Base-by-base conservation (phyloP, 2,113 vertebrate genomes). In the Ageneiosus marmoratus region DNA sequence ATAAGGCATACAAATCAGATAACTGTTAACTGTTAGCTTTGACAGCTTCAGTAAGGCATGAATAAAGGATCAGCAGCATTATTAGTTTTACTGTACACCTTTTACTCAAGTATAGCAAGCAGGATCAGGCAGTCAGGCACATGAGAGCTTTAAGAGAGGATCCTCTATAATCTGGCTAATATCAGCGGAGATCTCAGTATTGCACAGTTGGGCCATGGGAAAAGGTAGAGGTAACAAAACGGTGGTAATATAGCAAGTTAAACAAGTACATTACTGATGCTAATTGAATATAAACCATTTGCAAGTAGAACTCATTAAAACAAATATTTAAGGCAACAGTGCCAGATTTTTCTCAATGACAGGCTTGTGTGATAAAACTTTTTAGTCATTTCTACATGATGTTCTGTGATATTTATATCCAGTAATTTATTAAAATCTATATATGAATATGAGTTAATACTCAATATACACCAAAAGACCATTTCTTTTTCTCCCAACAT, bases 1-100 rank as follows among this genome's bases (percentile, higher is more conserved):
- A 32, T 51, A 50, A 62, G 72, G 56, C 29, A 53, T 60, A 56
- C 53, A 65, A 46, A 62, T 29, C 22, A 50, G 37, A 32, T 51
- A 50, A 62, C 56, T 60, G 15, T 50, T 65, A 11, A 29, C 29
- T 16, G 1, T 6, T 62, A 63, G 41, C 20, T 20, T 10, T 51
- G 29, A 53, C 46, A 37, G 60, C 20, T 41, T 83, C 22, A 79
- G 7, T 41, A 34, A 72, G 27, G 75, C 41, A 73, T 34, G n/a
- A 60, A 67, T 74, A 62, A 79, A 79, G 18, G 37, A 29, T 48
- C 27, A 60, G 62, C 65, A 69, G 48, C 34, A 58, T 29, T 18
- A 56, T 22, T 24, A 22, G n/a, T 32, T 67, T 29, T n/a, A n/a
- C n/a, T n/a, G n/a, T n/a, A 53, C 34, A 58, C 3, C 5, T 24